A percentile compares a stretch with the other conserved stretches of the same genome.
Evolutionary conservation across 2,113 vertebrate species (phyloP).

Genomic region (Etheostoma cragini): DNA sequence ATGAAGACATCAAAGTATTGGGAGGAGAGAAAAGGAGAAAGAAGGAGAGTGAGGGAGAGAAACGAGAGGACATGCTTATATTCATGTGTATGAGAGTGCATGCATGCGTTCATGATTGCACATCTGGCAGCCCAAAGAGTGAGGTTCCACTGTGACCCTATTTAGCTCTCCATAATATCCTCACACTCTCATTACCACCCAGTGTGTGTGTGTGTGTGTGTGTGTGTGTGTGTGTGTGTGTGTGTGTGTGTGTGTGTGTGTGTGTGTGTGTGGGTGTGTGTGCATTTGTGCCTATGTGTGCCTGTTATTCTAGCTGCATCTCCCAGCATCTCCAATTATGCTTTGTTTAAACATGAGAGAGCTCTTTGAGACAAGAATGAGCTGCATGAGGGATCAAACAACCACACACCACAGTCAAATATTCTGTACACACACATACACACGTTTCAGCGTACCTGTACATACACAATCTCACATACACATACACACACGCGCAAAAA

Average conservation of each 20-base stretch:
- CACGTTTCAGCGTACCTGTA: slow-evolving; percentile 14
- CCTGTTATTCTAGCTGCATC: slow-evolving; percentile 52
- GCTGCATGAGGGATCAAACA: slow-evolving; percentile 73
- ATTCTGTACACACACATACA: slow-evolving; percentile 3
- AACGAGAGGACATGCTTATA: slow-evolving; percentile 33
- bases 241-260: slow-evolving; percentile 11
- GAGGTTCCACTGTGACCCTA: slow-evolving; percentile 65
- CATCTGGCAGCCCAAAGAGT: slow-evolving; percentile 65
- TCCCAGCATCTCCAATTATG: slow-evolving; percentile 71
- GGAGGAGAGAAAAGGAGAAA: slow-evolving; percentile 4
- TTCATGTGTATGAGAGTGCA: slow-evolving; percentile 42
- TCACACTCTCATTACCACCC: slow-evolving; percentile 63
- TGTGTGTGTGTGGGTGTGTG: slow-evolving; percentile 10
- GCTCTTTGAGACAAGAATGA: slow-evolving; percentile 76
- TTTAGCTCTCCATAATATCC: slow-evolving; percentile 59
- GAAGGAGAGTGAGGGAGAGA: slow-evolving; percentile 11
- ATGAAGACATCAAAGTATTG: slow-evolving; percentile 62
- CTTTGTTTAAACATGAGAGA: slow-evolving; percentile 80
- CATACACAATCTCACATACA: slow-evolving; percentile 13
- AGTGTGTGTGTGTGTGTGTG: slow-evolving; percentile 23
- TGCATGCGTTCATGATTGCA: slow-evolving; percentile 58
- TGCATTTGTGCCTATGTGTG: not conserved
- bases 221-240: slow-evolving; percentile 17
- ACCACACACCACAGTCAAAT: slow-evolving; percentile 52
- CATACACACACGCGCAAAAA: slow-evolving; percentile 34